A percentile compares a stretch with the other conserved stretches of the same genome.
phyloP scores from a whole-genome alignment of 2,113 vertebrate genomes.

The Burhinus oedicnemus region DNA sequence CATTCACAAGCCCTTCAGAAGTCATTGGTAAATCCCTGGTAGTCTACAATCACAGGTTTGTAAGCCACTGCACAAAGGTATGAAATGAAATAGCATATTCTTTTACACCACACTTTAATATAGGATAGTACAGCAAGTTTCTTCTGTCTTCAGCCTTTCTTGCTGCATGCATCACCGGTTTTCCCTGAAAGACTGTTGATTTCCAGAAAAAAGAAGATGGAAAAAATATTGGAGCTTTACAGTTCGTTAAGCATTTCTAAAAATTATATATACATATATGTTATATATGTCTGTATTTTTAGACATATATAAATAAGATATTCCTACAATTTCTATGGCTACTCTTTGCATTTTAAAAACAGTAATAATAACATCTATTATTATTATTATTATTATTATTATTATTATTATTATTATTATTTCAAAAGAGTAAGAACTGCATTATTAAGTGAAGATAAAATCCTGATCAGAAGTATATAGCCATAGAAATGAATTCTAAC shows the following conservation, averaged over 20 bases:
- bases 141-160: neutral
- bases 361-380: neutral
- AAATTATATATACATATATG: neutral
- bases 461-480: neutral
- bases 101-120: neutral
- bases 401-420: neutral
- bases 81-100: neutral
- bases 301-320: neutral
- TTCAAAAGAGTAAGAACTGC: neutral
- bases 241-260: neutral
- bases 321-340: neutral
- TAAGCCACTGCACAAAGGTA: neutral
- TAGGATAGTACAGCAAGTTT: neutral
- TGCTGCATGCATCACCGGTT: neutral
- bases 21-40: neutral
- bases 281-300: neutral
- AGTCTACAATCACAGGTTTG: neutral
- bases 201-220: neutral
- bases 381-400: neutral
- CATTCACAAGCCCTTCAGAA: neutral
- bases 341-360: neutral
- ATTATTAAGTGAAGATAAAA: neutral
- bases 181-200: neutral
- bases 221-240: neutral
- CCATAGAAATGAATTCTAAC: neutral